A percentile compares a stretch with the other conserved stretches of the same genome.
These are phyloP conservation scores for Fragum whitleyi DNA, from an alignment of 2,888 invertebrate genomes.

Conservation along the genomic window DNA sequence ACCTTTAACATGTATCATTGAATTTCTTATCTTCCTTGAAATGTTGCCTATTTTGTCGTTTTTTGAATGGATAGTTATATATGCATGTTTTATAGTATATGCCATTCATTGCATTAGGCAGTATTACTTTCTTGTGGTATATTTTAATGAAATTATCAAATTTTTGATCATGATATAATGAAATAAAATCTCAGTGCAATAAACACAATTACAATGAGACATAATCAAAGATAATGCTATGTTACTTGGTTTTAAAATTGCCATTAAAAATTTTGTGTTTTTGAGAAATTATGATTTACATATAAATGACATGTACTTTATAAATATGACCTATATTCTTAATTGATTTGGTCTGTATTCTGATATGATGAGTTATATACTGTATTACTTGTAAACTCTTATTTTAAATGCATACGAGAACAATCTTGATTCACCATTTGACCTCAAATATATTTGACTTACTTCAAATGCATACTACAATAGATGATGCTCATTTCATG, in stretches of 20 bases:
- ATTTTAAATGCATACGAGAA: background rate
- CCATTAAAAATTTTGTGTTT: constrained; percentile 16
- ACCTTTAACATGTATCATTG: background rate
- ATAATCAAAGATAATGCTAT: background rate
- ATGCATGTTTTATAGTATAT: background rate
- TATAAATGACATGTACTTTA: background rate
- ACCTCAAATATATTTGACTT: constrained; percentile 16
- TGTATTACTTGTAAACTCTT: too few species aligned
- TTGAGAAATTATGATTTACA: background rate
- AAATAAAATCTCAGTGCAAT: background rate
- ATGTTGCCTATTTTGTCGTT: background rate
- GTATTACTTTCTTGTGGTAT: background rate
- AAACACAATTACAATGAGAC: background rate
- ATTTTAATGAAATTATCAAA: background rate
- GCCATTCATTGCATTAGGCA: background rate
- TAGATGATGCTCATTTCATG: constrained; percentile 3
- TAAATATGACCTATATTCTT: background rate
- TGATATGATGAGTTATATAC: background rate
- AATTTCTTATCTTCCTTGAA: background rate
- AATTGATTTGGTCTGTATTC: too few species aligned
- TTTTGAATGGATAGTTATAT: background rate
- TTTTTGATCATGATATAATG: background rate
- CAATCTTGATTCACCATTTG: background rate
- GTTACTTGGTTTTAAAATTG: background rate
- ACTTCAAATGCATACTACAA: constrained; percentile 15